phyloP scores from a whole-genome alignment of 2,888 invertebrate genomes.

The Scelioninae gen. 2 region DNA sequence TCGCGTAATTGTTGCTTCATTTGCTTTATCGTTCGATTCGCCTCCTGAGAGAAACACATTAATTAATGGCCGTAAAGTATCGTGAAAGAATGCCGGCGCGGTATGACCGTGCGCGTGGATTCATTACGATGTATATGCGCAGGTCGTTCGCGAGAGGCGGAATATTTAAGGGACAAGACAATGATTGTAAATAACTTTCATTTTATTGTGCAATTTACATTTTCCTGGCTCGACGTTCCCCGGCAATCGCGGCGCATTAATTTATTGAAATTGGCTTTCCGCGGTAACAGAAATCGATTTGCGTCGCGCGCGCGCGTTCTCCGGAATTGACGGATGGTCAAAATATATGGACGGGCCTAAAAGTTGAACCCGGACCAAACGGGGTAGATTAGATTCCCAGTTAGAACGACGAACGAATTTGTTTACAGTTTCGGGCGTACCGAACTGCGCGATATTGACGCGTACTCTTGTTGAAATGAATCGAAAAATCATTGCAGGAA shows the following conservation, averaged over 20 bases:
- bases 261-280: conserved; percentile 64
- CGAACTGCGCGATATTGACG: too few species aligned
- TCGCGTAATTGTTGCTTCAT: conserved; percentile 57
- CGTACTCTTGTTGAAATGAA: too few species aligned
- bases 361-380: conserved; percentile 30
- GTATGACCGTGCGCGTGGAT: conserved; percentile 58
- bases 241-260: conserved; percentile 58
- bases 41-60: conserved; percentile 56
- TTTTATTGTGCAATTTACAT: conserved; percentile 67
- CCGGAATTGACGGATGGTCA: conserved; percentile 38
- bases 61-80: conserved; percentile 59
- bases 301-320: conserved; percentile 10
- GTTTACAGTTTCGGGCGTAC: too few species aligned
- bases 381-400: conserved; percentile 29
- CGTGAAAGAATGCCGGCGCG: conserved; percentile 59
- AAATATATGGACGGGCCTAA: conserved; percentile 34
- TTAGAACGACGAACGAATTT: too few species aligned
- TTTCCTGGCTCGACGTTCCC: conserved; percentile 62
- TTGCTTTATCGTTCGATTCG: conserved; percentile 59
- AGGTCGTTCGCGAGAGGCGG: conserved; percentile 57
- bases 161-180: conserved; percentile 63
- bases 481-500: too few species aligned
- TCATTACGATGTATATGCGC: conserved; percentile 59
- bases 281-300: conserved; percentile 53
- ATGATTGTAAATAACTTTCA: conserved; percentile 67